Evolutionary conservation across 1,140 invertebrate genomes (phyloP), one percentile per base, ranked within the genome.

Genomic region (Planococcus citri): DNA sequence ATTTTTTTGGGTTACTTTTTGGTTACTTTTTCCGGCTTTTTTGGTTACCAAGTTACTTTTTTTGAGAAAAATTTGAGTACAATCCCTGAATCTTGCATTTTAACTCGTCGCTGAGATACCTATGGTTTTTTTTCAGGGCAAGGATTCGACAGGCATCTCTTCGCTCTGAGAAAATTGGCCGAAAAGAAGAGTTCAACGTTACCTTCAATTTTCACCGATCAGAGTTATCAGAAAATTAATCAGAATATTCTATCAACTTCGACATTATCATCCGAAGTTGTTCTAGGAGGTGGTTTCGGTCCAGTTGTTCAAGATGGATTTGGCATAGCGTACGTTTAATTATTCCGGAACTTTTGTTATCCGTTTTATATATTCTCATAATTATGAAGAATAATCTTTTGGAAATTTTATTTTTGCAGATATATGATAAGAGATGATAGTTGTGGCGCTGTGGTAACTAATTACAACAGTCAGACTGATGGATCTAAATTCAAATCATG

Each of bases 121-220:
- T n/a, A 14, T 2, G 20, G 12, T 64, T n/a, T 72, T 58, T 71
- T 77, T 76, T 60, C 73, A 88, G 87, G 89, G 0, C 89, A 98
- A 80, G 96, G 96, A 1, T 98, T 97, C 78, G 96, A 98, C 80
- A 82, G 97, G 25, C 96, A 99, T 81, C 79, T 99, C 68, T 97
- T 96, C 78, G 92, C 86, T 0, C 77, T 98, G 41, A 87, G 85
- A 75, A 73, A 83, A 21, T 80, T 86, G 3, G 88, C 88, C 0
- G 82, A 91, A 76, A 81, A 86, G 70, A 80, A 82, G n/a, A 79
- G 80, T 22, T 75, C 80, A 21, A 75, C 79, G 0, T 73, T 83
- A 25, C 88, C 89, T 3, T 82, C 82, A 8, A 77, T 98, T 67
- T 98, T 87, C 77, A 79, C 83, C 70, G 92, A 95, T 77, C 85